Percentiles rank a stretch among this genome's conserved stretches.
Conservation (phyloP, 2,113 vertebrate genomes). For the Arizona elegans region DNA sequence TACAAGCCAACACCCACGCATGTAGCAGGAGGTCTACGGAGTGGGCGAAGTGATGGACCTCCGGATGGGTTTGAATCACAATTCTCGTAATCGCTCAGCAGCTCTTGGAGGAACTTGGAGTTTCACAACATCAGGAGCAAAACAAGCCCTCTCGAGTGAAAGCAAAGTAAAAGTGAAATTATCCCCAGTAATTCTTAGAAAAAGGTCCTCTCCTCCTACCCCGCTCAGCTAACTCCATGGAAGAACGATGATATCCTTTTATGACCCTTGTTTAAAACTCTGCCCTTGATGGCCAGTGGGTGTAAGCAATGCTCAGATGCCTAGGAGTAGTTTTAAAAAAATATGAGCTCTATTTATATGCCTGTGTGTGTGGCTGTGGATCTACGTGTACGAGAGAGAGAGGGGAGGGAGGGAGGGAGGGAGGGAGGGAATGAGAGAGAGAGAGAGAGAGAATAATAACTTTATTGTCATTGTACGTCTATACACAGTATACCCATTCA, state of each 20-base stretch:
- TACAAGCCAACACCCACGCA: too few species aligned
- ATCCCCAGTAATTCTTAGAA: not conserved
- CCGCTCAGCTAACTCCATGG: not conserved
- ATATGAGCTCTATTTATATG: not conserved
- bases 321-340: not conserved
- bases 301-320: not conserved
- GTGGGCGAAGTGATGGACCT: not conserved
- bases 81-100: not conserved
- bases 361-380: too few species aligned
- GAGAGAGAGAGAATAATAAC: too few species aligned
- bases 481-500: too few species aligned
- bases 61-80: too few species aligned
- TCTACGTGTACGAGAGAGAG: too few species aligned
- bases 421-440: fast-evolving
- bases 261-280: not conserved
- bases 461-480: too few species aligned
- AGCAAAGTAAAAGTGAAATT: not conserved
- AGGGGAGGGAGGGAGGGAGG: too few species aligned
- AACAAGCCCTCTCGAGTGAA: not conserved
- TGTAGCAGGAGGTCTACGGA: not conserved
- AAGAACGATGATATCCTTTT: not conserved
- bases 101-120: not conserved
- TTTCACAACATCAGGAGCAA: not conserved
- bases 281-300: not conserved
- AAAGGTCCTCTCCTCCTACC: not conserved